A percentile compares a stretch with the other conserved stretches of the same genome.
These are phyloP conservation scores for Sapajus apella DNA, from an alignment of 2,113 vertebrate species.

Conservation along the genomic window DNA sequence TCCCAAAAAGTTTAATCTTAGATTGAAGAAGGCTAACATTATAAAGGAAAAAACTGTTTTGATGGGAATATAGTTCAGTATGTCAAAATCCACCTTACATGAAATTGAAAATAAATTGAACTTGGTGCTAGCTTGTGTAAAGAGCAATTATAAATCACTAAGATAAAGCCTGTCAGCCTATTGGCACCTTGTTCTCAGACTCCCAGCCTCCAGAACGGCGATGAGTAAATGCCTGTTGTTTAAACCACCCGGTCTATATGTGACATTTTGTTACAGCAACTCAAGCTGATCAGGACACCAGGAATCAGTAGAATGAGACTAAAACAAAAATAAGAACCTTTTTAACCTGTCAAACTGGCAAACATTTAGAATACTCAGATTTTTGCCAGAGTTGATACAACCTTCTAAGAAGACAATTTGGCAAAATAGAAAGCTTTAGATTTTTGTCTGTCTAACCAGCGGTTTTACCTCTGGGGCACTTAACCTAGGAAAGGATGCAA, in stretches of 20 bases:
- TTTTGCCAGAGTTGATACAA: background rate
- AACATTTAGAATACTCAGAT: background rate
- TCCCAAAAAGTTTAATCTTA: background rate
- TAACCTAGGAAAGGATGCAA: background rate
- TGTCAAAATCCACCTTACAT: background rate
- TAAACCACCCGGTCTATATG: background rate
- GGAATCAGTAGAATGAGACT: too few relatives aligned
- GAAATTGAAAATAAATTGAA: background rate
- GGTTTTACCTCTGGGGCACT: background rate
- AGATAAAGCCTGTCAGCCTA: background rate
- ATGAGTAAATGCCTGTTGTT: background rate
- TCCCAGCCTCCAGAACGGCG: background rate
- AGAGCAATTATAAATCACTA: background rate
- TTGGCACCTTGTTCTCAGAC: background rate
- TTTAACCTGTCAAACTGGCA: background rate
- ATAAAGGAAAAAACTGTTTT: background rate
- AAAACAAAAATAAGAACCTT: background rate
- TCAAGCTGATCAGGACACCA: background rate
- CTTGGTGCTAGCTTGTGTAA: background rate
- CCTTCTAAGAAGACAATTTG: background rate
- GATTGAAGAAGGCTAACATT: background rate
- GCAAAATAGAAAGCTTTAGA: background rate
- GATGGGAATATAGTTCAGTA: background rate
- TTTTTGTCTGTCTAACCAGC: background rate
- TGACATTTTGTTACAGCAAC: background rate